phyloP scores from a whole-genome alignment of 2,113 vertebrate species.

The Cephalopholis sonnerati region DNA sequence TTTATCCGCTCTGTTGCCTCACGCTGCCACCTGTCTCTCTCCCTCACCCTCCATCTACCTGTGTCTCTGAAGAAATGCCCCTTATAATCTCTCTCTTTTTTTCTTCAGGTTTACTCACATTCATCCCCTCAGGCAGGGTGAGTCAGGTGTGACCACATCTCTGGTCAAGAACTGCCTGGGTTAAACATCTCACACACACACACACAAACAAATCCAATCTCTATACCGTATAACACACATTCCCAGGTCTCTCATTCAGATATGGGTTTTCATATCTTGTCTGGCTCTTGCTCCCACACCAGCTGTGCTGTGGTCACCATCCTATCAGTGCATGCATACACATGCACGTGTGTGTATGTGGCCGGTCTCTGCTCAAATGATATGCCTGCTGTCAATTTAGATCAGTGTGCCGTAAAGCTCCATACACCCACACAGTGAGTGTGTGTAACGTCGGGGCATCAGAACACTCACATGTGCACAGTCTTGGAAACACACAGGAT shows the following conservation, averaged over 20 bases:
- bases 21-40: constrained; percentile 16
- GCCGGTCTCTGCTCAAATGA: constrained; percentile 22
- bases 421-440: constrained; percentile 1
- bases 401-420: constrained; percentile 24
- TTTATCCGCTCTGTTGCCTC: constrained; percentile 48
- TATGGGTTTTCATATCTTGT: constrained; percentile 32
- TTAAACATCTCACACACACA: constrained; percentile 35
- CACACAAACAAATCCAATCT: constrained; percentile 32
- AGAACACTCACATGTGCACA: not conserved
- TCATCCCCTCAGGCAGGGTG: constrained; percentile 46
- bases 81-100: constrained; percentile 56
- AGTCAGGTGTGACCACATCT: constrained; percentile 65
- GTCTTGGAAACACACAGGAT: not conserved
- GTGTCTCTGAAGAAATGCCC: constrained; percentile 43
- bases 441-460: constrained; percentile 8
- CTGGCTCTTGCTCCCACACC: constrained; percentile 10
- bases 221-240: not conserved
- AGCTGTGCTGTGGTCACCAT: constrained; percentile 1
- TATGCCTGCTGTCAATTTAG: constrained; percentile 39
- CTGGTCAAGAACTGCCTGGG: constrained; percentile 4
- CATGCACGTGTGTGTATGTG: not conserved
- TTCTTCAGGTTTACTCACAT: constrained; percentile 46
- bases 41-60: constrained; percentile 17
- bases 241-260: constrained; percentile 12
- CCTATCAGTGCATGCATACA: not conserved